Evolutionary conservation across 2,113 vertebrate species (phyloP).

Genomic region (Cygnus atratus): DNA sequence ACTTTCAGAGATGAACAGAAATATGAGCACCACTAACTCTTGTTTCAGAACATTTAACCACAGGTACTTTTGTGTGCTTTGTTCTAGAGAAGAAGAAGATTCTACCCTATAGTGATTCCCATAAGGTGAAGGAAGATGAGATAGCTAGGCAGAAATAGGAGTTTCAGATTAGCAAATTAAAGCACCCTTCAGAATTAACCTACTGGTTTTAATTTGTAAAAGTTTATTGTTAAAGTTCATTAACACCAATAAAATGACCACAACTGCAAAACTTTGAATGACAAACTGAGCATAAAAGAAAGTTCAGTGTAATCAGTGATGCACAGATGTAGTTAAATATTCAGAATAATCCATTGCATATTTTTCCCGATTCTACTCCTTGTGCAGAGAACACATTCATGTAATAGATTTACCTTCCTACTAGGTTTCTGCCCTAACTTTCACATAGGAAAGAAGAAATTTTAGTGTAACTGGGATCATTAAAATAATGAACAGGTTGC

Average conservation of each 20-base stretch:
- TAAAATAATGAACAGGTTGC: background rate
- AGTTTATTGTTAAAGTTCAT: background rate
- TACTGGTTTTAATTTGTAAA: background rate
- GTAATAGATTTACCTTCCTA: background rate
- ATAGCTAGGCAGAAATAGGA: background rate
- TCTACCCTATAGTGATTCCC: background rate
- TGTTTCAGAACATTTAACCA: slow-evolving; percentile 15
- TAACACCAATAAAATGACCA: background rate
- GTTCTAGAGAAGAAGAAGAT: background rate
- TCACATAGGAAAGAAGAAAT: background rate
- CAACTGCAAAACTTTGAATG: background rate
- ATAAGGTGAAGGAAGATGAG: background rate
- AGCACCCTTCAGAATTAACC: background rate
- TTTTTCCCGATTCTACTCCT: background rate
- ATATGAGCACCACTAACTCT: background rate
- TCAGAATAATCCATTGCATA: background rate
- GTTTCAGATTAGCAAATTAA: background rate
- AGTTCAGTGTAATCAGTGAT: background rate
- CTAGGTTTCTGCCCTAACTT: background rate
- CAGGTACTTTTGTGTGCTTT: slow-evolving; percentile 28
- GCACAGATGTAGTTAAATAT: background rate
- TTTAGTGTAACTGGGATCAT: background rate
- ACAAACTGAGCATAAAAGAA: background rate
- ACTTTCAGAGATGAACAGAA: background rate
- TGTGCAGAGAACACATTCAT: background rate